phyloP scores from a whole-genome alignment of 2,888 invertebrate species.

The Brachyptera risi region DNA sequence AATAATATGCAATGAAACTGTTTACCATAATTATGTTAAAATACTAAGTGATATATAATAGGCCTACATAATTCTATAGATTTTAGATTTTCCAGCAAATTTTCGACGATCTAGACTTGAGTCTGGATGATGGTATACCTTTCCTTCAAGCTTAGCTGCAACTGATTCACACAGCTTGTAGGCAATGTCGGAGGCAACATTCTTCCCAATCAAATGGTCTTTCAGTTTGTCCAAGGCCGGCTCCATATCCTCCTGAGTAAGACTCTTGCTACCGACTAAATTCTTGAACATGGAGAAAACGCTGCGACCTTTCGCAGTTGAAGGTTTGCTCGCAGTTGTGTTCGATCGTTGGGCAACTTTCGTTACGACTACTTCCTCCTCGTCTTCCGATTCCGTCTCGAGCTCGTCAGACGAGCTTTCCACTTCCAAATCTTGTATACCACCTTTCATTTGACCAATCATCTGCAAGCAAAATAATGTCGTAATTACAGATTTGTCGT shows the following conservation, averaged over 20 bases:
- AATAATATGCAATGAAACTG: too few species aligned
- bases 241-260: conserved; percentile 74
- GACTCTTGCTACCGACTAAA: conserved; percentile 83
- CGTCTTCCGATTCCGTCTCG: conserved; percentile 57
- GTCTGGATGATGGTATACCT: too few species aligned
- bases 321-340: conserved; percentile 35
- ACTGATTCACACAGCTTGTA: conserved; percentile 92
- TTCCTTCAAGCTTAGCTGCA: conserved; percentile 83
- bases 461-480: conserved; percentile 54
- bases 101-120: too few species aligned
- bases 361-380: conserved; percentile 42
- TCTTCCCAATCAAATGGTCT: conserved; percentile 94
- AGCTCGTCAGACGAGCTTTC: conserved; percentile 53
- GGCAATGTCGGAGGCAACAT: conserved; percentile 96
- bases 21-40: too few species aligned
- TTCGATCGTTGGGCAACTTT: conserved; percentile 38
- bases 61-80: too few species aligned
- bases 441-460: conserved; percentile 80
- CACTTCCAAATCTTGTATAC: conserved; percentile 76
- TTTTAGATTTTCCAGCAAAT: too few species aligned
- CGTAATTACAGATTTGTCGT: too few species aligned
- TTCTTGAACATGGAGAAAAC: conserved; percentile 85
- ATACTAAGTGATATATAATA: too few species aligned
- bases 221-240: conserved; percentile 89
- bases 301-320: conserved; percentile 46